Base-by-base conservation (phyloP, 23 tunicate species). In the Diplosoma virens region DNA sequence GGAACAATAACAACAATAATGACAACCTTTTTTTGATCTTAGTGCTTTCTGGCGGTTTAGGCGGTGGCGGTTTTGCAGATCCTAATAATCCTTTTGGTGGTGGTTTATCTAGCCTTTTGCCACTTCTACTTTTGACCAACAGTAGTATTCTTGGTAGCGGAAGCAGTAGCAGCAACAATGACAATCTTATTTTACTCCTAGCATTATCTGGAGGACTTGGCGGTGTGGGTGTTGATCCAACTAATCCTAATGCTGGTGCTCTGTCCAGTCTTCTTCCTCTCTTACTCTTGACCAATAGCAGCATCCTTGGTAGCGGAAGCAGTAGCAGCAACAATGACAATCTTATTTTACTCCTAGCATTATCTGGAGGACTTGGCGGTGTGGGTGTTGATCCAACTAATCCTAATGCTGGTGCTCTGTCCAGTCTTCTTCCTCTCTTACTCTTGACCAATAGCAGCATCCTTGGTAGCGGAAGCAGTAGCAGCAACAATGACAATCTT, bases 351-450 rank as follows among this genome's bases (percentile, higher is more conserved):
- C 4, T 68, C 2, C 29, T 68, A 2, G 52, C 53, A 6, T 25
- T 68, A 20, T 7, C 25, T 36, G 75, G 75, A 6, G 75, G 75
- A 6, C 25, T 68, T 16, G 75, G 75, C 21, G 75, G 75, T 33
- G 75, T 52, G 2, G 75, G 53, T 3, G 26, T 17, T 16, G 54
- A 36, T 33, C 52, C 54, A 6, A 7, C 5, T 22, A 27, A 64
- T n/a, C 61, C 61, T 9, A 9, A 4, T 4, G 14, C 70, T 63
- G 70, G 70, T 6, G 74, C 52, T 17, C 24, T 67, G 3, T 16
- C 17, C 21, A 2, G 3, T 2, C 30, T 72, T 27, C 33, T 72
- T 7, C 78, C 78, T 22, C 22, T 72, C 2, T 22, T 72, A 3
- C 59, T 72, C 11, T 48, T 72, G 60, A 16, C 18, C 30, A 37